phyloP scores from a whole-genome alignment of 2,888 invertebrate species.

The Thera britannica region DNA sequence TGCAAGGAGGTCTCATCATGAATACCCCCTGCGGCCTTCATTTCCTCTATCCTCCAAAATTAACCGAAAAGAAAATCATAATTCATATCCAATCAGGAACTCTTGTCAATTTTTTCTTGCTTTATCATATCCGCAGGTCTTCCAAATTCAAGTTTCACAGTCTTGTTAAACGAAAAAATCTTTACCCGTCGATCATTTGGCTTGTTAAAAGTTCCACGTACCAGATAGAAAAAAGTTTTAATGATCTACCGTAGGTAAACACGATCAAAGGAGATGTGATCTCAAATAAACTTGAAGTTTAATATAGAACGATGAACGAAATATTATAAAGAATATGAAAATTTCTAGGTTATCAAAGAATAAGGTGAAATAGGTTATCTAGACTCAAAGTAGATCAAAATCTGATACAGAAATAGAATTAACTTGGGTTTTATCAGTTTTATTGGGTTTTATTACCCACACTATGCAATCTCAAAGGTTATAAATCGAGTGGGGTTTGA shows the following conservation, averaged over 20 bases:
- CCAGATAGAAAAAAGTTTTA: conserved; percentile 61
- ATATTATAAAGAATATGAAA: conserved; percentile 9
- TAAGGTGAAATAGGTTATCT: too few species aligned
- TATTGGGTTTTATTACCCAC: too few species aligned
- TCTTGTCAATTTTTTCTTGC: conserved; percentile 23
- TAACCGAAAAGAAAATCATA: conserved; percentile 2
- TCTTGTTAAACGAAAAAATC: conserved; percentile 44
- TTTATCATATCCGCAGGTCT: conserved; percentile 14
- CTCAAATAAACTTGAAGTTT: conserved; percentile 34
- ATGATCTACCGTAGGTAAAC: conserved; percentile 54
- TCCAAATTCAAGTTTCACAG: conserved; percentile 28
- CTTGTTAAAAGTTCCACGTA: conserved; percentile 63
- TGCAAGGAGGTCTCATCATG: conserved; percentile 4
- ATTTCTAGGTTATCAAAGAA: neutral
- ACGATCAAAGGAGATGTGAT: conserved; percentile 47
- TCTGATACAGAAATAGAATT: neutral
- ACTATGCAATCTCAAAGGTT: too few species aligned
- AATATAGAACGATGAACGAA: neutral
- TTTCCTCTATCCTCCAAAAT: conserved; percentile 8
- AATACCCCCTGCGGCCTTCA: conserved; percentile 2
- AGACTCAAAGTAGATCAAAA: neutral
- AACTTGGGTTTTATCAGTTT: too few species aligned
- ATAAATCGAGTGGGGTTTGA: too few species aligned
- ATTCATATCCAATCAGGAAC: conserved; percentile 25
- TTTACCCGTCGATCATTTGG: conserved; percentile 55